Percentiles rank a stretch among this genome's conserved stretches.
Conservation (phyloP, 2,888 invertebrate species). For the Elegia similella region DNA sequence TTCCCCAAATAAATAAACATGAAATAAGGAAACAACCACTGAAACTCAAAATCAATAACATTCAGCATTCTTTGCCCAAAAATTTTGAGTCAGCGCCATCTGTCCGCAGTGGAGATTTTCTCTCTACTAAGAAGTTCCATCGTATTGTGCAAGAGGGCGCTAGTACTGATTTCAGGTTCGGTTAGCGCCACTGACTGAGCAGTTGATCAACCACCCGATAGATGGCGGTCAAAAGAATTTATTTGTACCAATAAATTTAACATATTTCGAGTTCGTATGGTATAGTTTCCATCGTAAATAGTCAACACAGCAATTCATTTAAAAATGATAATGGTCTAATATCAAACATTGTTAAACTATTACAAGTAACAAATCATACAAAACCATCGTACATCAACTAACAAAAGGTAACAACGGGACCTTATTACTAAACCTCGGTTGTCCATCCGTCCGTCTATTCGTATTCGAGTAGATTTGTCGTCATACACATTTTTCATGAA, state of each 20-base stretch:
- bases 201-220: conserved; percentile 31
- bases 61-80: conserved; percentile 34
- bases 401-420: too few species aligned
- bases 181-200: neutral
- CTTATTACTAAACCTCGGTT: too few species aligned
- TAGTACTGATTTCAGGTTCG: conserved; percentile 18
- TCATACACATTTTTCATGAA: too few species aligned
- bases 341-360: too few species aligned
- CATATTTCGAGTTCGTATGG: neutral
- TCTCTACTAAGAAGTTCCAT: conserved; percentile 31
- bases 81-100: conserved; percentile 54
- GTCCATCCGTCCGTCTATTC: too few species aligned
- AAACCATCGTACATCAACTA: too few species aligned
- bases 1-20: neutral
- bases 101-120: conserved; percentile 27
- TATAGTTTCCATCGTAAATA: neutral
- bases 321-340: too few species aligned
- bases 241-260: neutral
- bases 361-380: too few species aligned
- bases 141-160: conserved; percentile 33
- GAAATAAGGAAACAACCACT: conserved; percentile 28
- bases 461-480: too few species aligned
- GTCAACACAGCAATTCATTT: neutral
- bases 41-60: conserved; percentile 49
- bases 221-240: conserved; percentile 40